phyloP scores from a whole-genome alignment of 2,888 invertebrate species.

The Acanthosepion pharaonis region DNA sequence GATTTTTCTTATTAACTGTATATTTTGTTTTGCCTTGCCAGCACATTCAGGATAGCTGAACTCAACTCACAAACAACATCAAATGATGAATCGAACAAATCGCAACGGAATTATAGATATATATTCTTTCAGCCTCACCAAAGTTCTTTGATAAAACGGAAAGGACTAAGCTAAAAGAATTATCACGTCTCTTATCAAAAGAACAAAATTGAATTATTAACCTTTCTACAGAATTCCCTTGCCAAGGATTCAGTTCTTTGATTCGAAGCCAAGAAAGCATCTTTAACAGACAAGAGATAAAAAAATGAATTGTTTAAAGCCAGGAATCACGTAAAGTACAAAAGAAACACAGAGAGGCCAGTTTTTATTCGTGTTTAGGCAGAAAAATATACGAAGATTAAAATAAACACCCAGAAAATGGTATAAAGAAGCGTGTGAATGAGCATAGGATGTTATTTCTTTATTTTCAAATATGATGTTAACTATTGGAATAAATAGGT shows the following conservation, averaged over 20 bases:
- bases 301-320: background rate
- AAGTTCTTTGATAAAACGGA: background rate
- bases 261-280: background rate
- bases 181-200: background rate
- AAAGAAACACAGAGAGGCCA: background rate
- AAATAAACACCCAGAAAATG: background rate
- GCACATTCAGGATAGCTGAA: too few species aligned
- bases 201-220: slow-evolving; percentile 15
- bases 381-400: background rate
- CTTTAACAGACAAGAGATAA: background rate
- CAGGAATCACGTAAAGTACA: background rate
- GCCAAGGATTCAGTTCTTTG: background rate
- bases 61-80: too few species aligned
- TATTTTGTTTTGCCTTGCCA: too few species aligned
- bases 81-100: background rate
- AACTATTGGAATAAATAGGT: too few species aligned
- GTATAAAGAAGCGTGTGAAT: too few species aligned
- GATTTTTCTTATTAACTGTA: too few species aligned
- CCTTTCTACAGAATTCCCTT: background rate
- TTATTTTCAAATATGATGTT: too few species aligned
- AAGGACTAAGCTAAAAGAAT: background rate
- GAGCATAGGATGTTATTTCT: too few species aligned
- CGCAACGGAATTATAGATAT: background rate
- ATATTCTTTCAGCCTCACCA: background rate
- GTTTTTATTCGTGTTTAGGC: background rate